phyloP scores from a whole-genome alignment of 1,140 invertebrate genomes.

The Teleogryllus occipitalis region DNA sequence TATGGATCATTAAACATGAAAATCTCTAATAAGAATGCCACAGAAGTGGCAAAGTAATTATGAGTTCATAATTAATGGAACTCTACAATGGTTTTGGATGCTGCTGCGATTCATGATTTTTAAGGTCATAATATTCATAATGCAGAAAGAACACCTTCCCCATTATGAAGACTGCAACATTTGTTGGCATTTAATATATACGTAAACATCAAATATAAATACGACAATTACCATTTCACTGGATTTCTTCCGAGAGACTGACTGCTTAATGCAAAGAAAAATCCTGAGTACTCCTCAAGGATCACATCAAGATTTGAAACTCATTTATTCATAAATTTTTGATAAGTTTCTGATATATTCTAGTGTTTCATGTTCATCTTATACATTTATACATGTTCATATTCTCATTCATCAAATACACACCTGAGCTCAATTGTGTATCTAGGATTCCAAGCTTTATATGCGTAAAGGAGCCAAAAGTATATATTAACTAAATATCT shows the following conservation, averaged over 20 bases:
- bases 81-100: background rate
- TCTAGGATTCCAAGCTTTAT: too few species aligned
- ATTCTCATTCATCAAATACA: too few species aligned
- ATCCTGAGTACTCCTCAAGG: too few species aligned
- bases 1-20: background rate
- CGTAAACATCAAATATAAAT: background rate
- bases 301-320: too few species aligned
- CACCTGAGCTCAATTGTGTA: too few species aligned
- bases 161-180: background rate
- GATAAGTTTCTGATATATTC: too few species aligned
- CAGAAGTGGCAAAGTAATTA: background rate
- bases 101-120: background rate
- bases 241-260: background rate
- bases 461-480: too few species aligned
- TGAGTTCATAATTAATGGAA: background rate
- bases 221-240: background rate
- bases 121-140: background rate
- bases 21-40: background rate
- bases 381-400: too few species aligned
- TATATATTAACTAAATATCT: too few species aligned
- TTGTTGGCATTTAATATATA: background rate
- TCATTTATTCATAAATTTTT: too few species aligned
- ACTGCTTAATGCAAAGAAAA: too few species aligned
- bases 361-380: too few species aligned
- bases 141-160: background rate